Evolutionary conservation across 1,140 invertebrate species (phyloP).

Genomic region (Gryon sp.): DNA sequence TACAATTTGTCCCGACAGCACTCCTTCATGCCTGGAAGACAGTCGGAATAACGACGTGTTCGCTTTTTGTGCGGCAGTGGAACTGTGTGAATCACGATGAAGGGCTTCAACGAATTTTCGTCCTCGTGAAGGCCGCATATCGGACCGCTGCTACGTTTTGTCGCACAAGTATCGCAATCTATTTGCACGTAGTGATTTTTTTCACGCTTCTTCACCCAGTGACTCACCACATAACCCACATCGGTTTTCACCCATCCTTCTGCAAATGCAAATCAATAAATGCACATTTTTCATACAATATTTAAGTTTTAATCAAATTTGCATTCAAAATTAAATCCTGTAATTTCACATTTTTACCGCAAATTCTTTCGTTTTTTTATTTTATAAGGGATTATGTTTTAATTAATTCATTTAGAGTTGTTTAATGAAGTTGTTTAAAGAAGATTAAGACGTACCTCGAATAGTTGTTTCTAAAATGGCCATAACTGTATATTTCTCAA

Average conservation of each 20-base stretch:
- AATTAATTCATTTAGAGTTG: too few relatives aligned
- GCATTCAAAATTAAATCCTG: too few relatives aligned
- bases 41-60: constrained; percentile 84
- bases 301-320: too few relatives aligned
- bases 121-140: constrained; percentile 78
- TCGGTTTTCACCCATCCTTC: constrained; percentile 91
- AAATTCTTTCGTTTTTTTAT: background rate
- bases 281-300: constrained; percentile 2
- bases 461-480: constrained; percentile 86
- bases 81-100: constrained; percentile 86
- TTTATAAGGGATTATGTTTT: too few relatives aligned
- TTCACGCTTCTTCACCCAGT: constrained; percentile 85
- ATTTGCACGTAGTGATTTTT: constrained; percentile 86
- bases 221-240: constrained; percentile 85
- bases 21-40: constrained; percentile 84
- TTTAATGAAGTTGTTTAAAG: too few relatives aligned
- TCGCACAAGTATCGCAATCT: constrained; percentile 87
- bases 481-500: constrained; percentile 86
- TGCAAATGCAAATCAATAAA: too few relatives aligned
- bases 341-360: too few relatives aligned
- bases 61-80: constrained; percentile 79
- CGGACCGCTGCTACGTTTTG: constrained; percentile 81
- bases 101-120: constrained; percentile 84
- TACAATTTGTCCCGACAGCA: constrained; percentile 91
- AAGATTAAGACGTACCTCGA: constrained; percentile 75